These are phyloP conservation scores for Oxyscelio sp. DNA, from an alignment of 2,888 invertebrate species.

Conservation along the genomic window DNA sequence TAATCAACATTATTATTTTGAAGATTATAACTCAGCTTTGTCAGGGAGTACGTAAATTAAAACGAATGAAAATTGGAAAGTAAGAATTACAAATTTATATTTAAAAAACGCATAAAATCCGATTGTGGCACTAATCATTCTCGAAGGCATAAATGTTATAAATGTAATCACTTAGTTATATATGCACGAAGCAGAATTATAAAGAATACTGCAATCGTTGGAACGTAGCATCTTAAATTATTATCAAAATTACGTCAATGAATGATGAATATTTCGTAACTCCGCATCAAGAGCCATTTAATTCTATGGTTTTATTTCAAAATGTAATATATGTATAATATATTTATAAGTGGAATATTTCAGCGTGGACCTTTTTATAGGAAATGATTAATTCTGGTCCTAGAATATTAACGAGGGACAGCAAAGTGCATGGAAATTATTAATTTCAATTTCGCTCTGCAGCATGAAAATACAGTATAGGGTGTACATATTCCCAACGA, in stretches of 20 bases:
- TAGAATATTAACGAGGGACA: slow-evolving; percentile 72
- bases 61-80: too few species aligned
- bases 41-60: too few species aligned
- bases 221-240: slow-evolving; percentile 26
- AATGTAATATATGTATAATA: slow-evolving; percentile 50
- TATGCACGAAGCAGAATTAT: background rate
- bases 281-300: background rate
- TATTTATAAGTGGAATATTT: slow-evolving; percentile 64
- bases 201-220: slow-evolving; percentile 4
- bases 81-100: too few species aligned
- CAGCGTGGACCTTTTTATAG: slow-evolving; percentile 59
- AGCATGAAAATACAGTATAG: slow-evolving; percentile 58
- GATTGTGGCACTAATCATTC: too few species aligned
- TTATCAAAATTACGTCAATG: background rate
- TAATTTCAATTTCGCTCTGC: slow-evolving; percentile 72
- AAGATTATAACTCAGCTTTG: too few species aligned
- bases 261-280: slow-evolving; percentile 19
- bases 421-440: slow-evolving; percentile 72
- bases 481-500: slow-evolving; percentile 67
- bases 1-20: too few species aligned
- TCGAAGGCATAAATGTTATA: slow-evolving; percentile 19
- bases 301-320: slow-evolving; percentile 35
- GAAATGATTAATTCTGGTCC: slow-evolving; percentile 67
- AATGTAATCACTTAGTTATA: slow-evolving; percentile 11
- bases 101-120: too few species aligned